Base-by-base conservation (phyloP, 2,888 invertebrate species). In the Apotomis betuletana region DNA sequence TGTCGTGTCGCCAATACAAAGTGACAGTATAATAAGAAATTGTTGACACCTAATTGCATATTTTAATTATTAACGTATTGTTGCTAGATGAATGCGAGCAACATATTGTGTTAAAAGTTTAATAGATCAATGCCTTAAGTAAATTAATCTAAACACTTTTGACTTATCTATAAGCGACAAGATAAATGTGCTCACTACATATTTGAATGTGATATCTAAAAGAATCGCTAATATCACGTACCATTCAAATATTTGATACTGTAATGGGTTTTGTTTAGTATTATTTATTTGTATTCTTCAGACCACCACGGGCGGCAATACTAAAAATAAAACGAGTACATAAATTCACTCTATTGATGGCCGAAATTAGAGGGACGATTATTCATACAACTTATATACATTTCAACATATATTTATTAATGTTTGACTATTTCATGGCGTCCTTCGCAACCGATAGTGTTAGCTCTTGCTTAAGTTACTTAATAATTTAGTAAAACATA, bases 301-400 rank as follows among this genome's bases (percentile, higher is more conserved):
- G 79, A 91, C 87, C 84, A 90, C 89, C 87, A 91, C 88, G 73
- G 91, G 91, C 89, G 91, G 91, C 89, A 91, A 86, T 81, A 91
- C 91, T 91, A 91, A 89, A 91, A 90, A 88, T 85, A 85, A 85
- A 87, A 87, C 76, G 74, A 78, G 77, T 81, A 75, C 77, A 75
- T 80, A 79, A 77, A 74, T 69, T 46, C 57, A 63, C 44, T 54
- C 59, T 10, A 60, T 59, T 67, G 55, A 12, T 51, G 57, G 49
- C 51, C 58, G 46, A 46, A 27, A 46, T 38, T 49, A 13, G 55
- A 70, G 61, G 41, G 52, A 46, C 67, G 36, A 67, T 27, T 27
- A 27, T 75, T 77, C 79, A 79, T 78, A 77, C 75, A 78, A 77
- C 76, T 75, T 76, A 67, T 67, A 8, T 52, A 74, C 13, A 74